Conservation (phyloP, 1,140 invertebrate species). For the Maniola jurtina region DNA sequence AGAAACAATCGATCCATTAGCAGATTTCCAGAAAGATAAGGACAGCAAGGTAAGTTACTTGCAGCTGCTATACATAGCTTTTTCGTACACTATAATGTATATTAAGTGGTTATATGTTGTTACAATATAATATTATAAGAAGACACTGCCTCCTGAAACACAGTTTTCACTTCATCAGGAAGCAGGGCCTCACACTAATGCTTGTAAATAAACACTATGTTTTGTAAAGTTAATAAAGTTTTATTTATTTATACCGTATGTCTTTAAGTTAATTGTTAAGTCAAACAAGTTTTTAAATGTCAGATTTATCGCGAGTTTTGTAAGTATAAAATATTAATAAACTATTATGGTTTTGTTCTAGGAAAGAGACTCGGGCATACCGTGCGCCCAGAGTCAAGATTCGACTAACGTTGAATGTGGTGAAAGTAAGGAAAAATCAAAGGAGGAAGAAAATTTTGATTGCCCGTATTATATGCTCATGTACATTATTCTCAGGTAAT, state of each 20-base stretch:
- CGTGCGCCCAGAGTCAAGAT: conserved; percentile 75
- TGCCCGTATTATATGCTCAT: conserved; percentile 76
- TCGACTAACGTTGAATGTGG: conserved; percentile 76
- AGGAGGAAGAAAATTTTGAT: conserved; percentile 57
- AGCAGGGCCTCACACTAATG: no score
- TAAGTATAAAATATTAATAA: background rate
- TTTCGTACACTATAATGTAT: background rate
- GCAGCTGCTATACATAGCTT: background rate
- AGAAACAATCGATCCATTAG: conserved; percentile 51
- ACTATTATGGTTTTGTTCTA: conserved; percentile 30
- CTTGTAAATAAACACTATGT: no score
- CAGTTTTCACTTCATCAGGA: no score
- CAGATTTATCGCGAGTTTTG: background rate
- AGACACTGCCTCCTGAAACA: no score
- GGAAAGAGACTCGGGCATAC: conserved; percentile 70
- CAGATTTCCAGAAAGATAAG: conserved; percentile 63
- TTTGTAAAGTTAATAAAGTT: no score
- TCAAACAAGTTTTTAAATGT: background rate
- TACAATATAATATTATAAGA: no score
- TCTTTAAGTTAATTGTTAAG: no score
- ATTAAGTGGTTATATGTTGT: no score
- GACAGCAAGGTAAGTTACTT: conserved; percentile 54
- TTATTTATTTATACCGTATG: no score
- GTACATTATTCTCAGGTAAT: conserved; percentile 48
- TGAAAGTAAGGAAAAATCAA: conserved; percentile 66